Percentiles rank a stretch among this genome's conserved stretches.
Conservation (phyloP, 2,888 invertebrate genomes). For the Erannis defoliaria region DNA sequence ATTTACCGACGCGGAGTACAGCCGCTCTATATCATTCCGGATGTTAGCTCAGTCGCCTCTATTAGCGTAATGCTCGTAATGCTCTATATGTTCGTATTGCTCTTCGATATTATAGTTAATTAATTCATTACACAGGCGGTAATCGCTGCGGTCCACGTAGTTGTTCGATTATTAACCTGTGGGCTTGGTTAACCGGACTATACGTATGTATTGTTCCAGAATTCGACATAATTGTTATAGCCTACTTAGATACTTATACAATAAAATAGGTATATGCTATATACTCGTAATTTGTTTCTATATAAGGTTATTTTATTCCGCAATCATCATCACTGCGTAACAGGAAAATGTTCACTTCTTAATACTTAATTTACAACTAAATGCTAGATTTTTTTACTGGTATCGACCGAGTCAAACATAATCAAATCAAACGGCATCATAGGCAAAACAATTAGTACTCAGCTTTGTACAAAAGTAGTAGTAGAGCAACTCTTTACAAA, state of each 20-base stretch:
- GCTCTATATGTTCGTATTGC: not conserved
- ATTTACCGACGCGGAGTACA: conserved; percentile 18
- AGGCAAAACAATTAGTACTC: too few relatives aligned
- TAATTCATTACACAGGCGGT: conserved; percentile 33
- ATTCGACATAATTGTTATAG: not conserved
- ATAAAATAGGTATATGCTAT: too few relatives aligned
- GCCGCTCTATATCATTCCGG: conserved; percentile 31
- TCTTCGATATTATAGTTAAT: conserved; percentile 22
- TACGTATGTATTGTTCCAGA: conserved; percentile 4
- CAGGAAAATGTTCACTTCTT: too few relatives aligned
- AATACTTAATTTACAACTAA: too few relatives aligned
- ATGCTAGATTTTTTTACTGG: too few relatives aligned
- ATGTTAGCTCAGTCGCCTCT: conserved; percentile 37
- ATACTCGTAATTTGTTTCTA: too few relatives aligned
- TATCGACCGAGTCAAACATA: too few relatives aligned
- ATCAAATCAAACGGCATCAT: too few relatives aligned
- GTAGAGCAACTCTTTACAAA: too few relatives aligned
- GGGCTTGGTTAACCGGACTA: conserved; percentile 1
- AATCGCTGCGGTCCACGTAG: conserved; percentile 25
- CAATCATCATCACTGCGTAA: too few relatives aligned
- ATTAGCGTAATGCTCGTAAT: conserved; percentile 38
- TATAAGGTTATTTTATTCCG: too few relatives aligned
- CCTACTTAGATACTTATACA: not conserved
- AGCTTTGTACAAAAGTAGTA: too few relatives aligned
- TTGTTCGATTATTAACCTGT: conserved; percentile 25